These are phyloP conservation scores for Chloroceryle inda DNA, from an alignment of 2,797 vertebrate species.

Conservation along the genomic window DNA sequence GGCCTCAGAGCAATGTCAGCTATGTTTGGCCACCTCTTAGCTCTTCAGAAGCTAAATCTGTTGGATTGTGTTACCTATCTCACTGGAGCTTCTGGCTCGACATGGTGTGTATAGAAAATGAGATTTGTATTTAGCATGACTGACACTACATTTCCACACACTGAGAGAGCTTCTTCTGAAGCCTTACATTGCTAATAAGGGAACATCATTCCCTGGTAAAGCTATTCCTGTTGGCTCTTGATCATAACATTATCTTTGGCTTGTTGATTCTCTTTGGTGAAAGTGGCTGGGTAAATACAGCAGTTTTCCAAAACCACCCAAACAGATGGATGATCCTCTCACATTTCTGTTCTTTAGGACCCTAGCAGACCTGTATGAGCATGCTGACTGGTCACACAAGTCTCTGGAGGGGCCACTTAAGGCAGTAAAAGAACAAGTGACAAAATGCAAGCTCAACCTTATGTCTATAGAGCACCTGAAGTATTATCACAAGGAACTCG, in stretches of 20 bases:
- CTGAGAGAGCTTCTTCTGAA: background rate
- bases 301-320: background rate
- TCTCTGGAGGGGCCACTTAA: conserved; percentile 75
- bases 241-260: background rate
- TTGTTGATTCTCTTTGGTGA: background rate
- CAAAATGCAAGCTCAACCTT: conserved; percentile 75
- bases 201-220: background rate
- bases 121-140: background rate
- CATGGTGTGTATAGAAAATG: conserved; percentile 81
- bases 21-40: conserved; percentile 84
- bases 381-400: conserved; percentile 86
- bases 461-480: conserved; percentile 78
- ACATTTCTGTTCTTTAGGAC: conserved; percentile 78
- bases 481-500: conserved; percentile 81
- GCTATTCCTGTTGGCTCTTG: background rate
- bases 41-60: conserved; percentile 84
- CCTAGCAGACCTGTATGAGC: conserved; percentile 82
- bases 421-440: conserved; percentile 78
- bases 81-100: conserved; percentile 88
- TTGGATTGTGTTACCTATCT: conserved; percentile 87
- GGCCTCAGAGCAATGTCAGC: conserved; percentile 88
- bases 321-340: background rate
- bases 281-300: background rate
- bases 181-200: background rate
- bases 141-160: background rate